phyloP scores from a whole-genome alignment of 2,113 vertebrate genomes.

The Phylloscopus trochiloides region DNA sequence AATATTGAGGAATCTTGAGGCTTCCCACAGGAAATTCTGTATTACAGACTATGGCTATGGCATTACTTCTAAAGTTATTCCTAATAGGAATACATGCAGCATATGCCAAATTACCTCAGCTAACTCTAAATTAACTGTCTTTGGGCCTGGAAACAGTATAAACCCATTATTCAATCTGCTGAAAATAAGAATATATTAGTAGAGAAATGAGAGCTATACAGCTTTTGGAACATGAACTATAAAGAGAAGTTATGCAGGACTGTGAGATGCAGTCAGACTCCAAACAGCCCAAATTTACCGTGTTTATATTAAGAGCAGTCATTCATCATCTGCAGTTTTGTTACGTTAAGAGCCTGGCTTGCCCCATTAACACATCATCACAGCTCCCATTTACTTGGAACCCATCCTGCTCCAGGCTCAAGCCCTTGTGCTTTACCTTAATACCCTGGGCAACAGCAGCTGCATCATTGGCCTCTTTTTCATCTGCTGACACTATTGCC shows the following conservation, averaged over 20 bases:
- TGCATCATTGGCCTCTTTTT: slow-evolving; percentile 86
- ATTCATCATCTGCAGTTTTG: background rate
- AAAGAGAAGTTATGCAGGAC: background rate
- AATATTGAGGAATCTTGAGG: background rate
- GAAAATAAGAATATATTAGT: background rate
- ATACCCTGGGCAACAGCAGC: slow-evolving; percentile 84
- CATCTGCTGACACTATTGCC: slow-evolving; percentile 85
- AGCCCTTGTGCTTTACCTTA: slow-evolving; percentile 74
- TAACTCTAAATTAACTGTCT: background rate
- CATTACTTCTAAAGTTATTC: background rate
- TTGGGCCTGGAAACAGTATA: background rate
- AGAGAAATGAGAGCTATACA: background rate
- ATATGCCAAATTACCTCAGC: background rate
- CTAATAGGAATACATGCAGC: background rate
- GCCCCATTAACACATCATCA: background rate
- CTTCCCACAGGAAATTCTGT: background rate
- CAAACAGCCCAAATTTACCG: background rate
- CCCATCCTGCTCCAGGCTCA: background rate
- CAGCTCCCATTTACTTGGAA: background rate
- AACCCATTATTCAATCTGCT: background rate
- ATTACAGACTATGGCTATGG: background rate
- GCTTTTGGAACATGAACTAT: background rate
- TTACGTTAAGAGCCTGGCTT: background rate
- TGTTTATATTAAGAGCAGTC: background rate
- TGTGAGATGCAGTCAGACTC: background rate